Evolutionary conservation across 2,888 invertebrate species (phyloP).

Genomic region (Latrodectus hesperus): DNA sequence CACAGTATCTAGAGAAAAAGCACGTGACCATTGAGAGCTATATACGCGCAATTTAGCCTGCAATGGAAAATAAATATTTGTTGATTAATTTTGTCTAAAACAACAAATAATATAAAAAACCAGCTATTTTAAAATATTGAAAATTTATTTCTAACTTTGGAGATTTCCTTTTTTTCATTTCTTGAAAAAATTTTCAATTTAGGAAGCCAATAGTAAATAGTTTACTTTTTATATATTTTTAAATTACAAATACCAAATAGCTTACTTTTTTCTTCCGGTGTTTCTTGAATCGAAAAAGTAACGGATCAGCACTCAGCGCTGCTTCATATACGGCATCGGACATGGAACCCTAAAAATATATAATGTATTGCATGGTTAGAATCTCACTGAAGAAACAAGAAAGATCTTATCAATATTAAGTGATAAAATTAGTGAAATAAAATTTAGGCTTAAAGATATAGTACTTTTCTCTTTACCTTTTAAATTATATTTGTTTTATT

Average conservation of each 20-base stretch:
- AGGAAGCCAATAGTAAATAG: neutral
- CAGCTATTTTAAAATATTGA: neutral
- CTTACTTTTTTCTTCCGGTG: conserved; percentile 75
- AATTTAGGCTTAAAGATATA: too few species aligned
- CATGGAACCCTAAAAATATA: conserved; percentile 73
- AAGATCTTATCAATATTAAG: too few species aligned
- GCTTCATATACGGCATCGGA: conserved; percentile 75
- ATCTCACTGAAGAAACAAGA: too few species aligned
- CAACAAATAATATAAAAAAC: neutral
- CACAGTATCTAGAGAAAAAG: conserved; percentile 80
- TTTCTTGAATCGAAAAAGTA: conserved; percentile 80
- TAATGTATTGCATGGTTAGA: too few species aligned
- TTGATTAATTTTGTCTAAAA: neutral
- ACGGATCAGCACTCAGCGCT: conserved; percentile 77
- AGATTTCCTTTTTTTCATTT: neutral
- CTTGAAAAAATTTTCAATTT: neutral
- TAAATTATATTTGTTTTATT: too few species aligned
- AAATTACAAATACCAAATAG: neutral
- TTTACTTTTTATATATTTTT: neutral
- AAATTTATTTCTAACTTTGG: neutral
- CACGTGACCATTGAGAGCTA: conserved; percentile 76
- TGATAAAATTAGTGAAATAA: too few species aligned
- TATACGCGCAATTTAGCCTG: conserved; percentile 75
- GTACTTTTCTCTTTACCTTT: too few species aligned
- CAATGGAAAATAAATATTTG: conserved; percentile 10